These are phyloP conservation scores for Pelochelys cantorii DNA, from an alignment of 2,797 vertebrate species.

Conservation along the genomic window DNA sequence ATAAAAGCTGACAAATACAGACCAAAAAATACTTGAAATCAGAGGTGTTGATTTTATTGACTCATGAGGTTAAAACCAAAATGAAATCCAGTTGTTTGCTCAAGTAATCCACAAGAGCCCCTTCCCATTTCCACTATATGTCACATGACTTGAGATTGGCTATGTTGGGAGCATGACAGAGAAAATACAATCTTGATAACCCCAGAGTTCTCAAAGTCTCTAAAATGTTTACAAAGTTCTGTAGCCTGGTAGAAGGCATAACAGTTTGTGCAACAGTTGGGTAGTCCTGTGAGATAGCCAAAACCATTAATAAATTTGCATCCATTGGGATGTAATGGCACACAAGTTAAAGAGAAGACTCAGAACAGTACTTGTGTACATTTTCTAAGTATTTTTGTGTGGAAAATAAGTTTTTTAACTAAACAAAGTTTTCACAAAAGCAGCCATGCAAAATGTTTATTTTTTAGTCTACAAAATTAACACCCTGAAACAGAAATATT, in stretches of 20 bases:
- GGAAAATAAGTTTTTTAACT: not conserved
- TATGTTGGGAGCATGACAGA: not conserved
- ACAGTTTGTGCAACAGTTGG: not conserved
- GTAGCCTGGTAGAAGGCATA: not conserved
- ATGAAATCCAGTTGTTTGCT: slow-evolving; percentile 5
- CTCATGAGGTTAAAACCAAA: not conserved
- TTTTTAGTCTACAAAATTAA: not conserved
- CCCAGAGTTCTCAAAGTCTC: not conserved
- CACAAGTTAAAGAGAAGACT: not conserved
- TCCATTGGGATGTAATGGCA: not conserved
- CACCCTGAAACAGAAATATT: not conserved
- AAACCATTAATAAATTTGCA: not conserved
- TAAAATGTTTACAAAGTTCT: not conserved
- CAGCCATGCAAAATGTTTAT: not conserved
- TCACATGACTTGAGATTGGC: not conserved
- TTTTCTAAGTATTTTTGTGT: not conserved
- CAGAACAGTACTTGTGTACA: not conserved
- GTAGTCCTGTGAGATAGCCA: not conserved
- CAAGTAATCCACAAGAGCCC: not conserved
- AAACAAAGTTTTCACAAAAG: not conserved
- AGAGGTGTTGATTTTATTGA: not conserved
- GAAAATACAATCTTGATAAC: not conserved
- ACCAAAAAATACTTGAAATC: not conserved
- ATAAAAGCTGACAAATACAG: not conserved
- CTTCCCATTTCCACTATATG: not conserved